These are phyloP conservation scores for Cotesia congregata DNA, from an alignment of 2,888 invertebrate species.

Conservation along the genomic window DNA sequence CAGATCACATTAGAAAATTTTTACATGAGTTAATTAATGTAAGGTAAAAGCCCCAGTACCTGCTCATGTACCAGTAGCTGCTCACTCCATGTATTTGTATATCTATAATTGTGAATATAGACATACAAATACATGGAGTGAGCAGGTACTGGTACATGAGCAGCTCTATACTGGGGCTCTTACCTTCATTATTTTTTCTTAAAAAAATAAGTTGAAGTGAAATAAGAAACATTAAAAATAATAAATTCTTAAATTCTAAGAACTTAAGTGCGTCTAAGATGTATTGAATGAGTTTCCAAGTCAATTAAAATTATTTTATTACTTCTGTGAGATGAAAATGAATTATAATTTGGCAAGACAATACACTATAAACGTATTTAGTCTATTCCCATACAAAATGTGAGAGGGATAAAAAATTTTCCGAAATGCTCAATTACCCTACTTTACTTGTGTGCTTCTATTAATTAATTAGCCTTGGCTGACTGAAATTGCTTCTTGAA, in stretches of 20 bases:
- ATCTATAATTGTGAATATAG: too few relatives aligned
- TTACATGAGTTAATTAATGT: too few relatives aligned
- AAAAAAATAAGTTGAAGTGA: not conserved
- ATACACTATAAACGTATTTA: not conserved
- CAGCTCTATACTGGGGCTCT: too few relatives aligned
- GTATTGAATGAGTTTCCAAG: not conserved
- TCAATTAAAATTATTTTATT: slow-evolving; percentile 1
- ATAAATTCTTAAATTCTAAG: not conserved
- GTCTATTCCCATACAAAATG: not conserved
- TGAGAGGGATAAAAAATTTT: not conserved
- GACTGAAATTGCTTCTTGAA: slow-evolving; percentile 15
- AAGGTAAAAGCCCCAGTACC: too few relatives aligned
- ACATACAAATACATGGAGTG: too few relatives aligned
- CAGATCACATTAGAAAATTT: too few relatives aligned
- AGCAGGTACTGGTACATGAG: too few relatives aligned
- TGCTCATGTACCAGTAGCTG: too few relatives aligned
- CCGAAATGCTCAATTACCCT: slow-evolving; percentile 15
- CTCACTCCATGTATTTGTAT: too few relatives aligned
- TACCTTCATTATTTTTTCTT: too few relatives aligned
- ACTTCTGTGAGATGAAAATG: not conserved
- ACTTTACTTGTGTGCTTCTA: slow-evolving; percentile 23
- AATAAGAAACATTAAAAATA: not conserved
- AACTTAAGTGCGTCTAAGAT: not conserved
- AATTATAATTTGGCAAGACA: not conserved
- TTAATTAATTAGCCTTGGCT: slow-evolving; percentile 29